phyloP scores from a whole-genome alignment of 1,140 invertebrate genomes.

The Hyles vespertilio region DNA sequence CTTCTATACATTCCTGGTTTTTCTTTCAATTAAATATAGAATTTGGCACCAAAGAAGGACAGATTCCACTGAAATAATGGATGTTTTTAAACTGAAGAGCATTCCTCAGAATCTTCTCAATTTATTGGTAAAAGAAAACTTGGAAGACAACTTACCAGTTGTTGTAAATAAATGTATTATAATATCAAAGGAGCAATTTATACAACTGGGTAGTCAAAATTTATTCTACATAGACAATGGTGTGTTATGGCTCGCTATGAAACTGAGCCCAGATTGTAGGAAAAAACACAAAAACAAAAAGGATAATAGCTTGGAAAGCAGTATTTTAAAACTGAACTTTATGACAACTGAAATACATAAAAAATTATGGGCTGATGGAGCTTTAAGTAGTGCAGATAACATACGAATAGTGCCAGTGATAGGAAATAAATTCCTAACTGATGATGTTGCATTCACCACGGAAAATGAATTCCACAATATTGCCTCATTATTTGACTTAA shows the following conservation, averaged over 20 bases:
- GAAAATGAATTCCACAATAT: constrained; percentile 59
- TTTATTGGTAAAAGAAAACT: constrained; percentile 33
- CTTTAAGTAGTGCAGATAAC: constrained; percentile 28
- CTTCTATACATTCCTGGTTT: constrained; percentile 52
- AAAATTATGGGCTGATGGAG: constrained; percentile 39
- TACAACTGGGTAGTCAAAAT: constrained; percentile 55
- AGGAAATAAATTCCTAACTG: constrained; percentile 43
- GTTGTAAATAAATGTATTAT: constrained; percentile 55
- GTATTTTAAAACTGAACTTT: constrained; percentile 46
- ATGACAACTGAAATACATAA: constrained; percentile 60
- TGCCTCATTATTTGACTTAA: constrained; percentile 41
- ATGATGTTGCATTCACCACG: constrained; percentile 40
- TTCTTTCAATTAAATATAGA: constrained; percentile 60
- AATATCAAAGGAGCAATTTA: constrained; percentile 51
- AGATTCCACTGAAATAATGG: constrained; percentile 27
- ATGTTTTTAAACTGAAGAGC: constrained; percentile 40
- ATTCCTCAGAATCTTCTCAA: constrained; percentile 35
- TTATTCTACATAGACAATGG: constrained; percentile 63
- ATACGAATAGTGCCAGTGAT: constrained; percentile 57
- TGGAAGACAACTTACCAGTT: constrained; percentile 41
- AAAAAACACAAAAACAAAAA: constrained; percentile 34
- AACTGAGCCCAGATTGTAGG: constrained; percentile 42
- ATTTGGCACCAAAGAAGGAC: constrained; percentile 38
- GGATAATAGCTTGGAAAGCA: constrained; percentile 25
- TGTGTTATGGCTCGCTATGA: constrained; percentile 55